phyloP scores from a whole-genome alignment of 2,797 vertebrate genomes.

The Percopsis omiscomaycus region DNA sequence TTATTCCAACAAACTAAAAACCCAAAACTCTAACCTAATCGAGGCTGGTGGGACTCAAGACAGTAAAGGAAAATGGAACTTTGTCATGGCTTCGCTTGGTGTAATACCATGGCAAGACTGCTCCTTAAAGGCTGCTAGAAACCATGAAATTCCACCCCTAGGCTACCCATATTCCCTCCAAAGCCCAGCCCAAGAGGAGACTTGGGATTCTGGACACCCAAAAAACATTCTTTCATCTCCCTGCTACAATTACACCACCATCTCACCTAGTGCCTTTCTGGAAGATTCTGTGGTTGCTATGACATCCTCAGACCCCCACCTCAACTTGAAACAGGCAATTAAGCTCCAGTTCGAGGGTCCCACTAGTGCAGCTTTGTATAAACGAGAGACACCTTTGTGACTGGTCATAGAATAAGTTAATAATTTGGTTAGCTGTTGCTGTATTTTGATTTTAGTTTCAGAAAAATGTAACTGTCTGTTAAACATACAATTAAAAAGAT shows the following conservation, averaged over 20 bases:
- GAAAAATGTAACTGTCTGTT: too few species aligned
- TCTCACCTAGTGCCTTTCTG: slow-evolving; percentile 71
- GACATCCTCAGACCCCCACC: slow-evolving; percentile 77
- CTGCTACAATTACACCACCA: slow-evolving; percentile 58
- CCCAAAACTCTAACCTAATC: slow-evolving; percentile 57
- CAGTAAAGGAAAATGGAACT: slow-evolving; percentile 68
- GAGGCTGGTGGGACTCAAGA: slow-evolving; percentile 55
- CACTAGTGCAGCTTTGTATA: slow-evolving; percentile 78
- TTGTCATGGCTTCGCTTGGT: slow-evolving; percentile 78
- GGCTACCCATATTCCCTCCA: slow-evolving; percentile 72
- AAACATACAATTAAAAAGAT: too few species aligned
- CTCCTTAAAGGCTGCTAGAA: slow-evolving; percentile 54
- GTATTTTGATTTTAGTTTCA: too few species aligned
- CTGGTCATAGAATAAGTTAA: too few species aligned
- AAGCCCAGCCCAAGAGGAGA: slow-evolving; percentile 57
- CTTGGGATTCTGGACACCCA: slow-evolving; percentile 63
- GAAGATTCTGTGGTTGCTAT: slow-evolving; percentile 64
- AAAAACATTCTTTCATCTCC: slow-evolving; percentile 63
- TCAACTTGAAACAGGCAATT: slow-evolving; percentile 84
- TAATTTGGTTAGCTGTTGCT: too few species aligned
- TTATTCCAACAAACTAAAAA: slow-evolving; percentile 59
- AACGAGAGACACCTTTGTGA: slow-evolving; percentile 84
- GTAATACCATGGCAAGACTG: slow-evolving; percentile 75
- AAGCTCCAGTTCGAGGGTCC: slow-evolving; percentile 86
- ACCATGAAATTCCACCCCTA: slow-evolving; percentile 62